These are phyloP conservation scores for Alviniconcha marisindica DNA, from an alignment of 1,140 invertebrate genomes.

Conservation along the genomic window DNA sequence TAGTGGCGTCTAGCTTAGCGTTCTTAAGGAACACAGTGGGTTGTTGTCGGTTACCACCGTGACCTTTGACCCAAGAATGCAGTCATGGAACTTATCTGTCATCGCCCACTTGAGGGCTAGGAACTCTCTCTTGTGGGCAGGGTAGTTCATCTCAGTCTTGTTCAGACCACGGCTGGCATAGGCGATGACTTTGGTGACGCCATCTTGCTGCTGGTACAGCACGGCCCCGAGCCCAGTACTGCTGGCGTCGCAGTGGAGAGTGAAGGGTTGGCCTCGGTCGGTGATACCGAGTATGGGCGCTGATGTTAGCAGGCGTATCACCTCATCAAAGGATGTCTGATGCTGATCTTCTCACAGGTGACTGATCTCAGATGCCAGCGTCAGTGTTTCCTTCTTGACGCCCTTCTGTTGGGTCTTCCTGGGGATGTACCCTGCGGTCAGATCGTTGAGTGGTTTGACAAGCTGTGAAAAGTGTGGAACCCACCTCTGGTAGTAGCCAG, in stretches of 20 bases:
- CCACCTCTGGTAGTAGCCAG: not conserved
- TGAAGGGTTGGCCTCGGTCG: not conserved
- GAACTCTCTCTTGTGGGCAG: slow-evolving; percentile 31
- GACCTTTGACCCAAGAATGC: not conserved
- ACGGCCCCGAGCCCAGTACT: not conserved
- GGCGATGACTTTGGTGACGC: not conserved
- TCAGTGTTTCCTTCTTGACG: not conserved
- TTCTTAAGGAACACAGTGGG: not conserved
- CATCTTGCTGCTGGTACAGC: not conserved
- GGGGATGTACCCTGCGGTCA: not conserved
- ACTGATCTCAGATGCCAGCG: not conserved
- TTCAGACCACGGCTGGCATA: not conserved
- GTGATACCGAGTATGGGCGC: not conserved
- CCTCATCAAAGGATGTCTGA: not conserved
- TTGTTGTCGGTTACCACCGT: slow-evolving; percentile 23
- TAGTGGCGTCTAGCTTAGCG: slow-evolving; percentile 43
- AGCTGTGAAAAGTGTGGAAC: not conserved
- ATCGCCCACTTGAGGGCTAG: slow-evolving; percentile 25
- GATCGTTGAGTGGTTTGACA: not conserved
- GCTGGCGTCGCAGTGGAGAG: not conserved
- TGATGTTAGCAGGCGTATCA: not conserved
- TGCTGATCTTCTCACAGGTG: not conserved
- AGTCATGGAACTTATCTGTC: slow-evolving; percentile 17
- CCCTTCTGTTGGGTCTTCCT: not conserved
- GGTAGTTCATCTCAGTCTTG: not conserved